phyloP scores from a whole-genome alignment of 2,113 vertebrate genomes.

The Bothrops jararaca region DNA sequence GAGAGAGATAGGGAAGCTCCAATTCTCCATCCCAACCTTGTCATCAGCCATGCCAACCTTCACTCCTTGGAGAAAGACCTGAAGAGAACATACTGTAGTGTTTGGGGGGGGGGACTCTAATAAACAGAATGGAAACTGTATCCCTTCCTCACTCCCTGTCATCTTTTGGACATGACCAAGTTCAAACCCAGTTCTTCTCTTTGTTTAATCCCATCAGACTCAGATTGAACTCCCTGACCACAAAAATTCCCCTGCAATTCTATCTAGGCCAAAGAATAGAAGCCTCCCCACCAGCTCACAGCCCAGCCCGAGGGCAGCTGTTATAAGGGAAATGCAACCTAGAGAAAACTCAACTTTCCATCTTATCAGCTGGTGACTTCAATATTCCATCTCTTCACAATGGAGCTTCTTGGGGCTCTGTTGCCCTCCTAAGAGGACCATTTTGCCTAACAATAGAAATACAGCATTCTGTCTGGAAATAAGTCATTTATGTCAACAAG shows the following conservation, averaged over 20 bases:
- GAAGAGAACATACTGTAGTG: neutral
- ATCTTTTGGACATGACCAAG: neutral
- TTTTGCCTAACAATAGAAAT: neutral
- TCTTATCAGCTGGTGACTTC: neutral
- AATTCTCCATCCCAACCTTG: neutral
- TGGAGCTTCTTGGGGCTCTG: neutral
- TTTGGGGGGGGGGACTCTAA: neutral
- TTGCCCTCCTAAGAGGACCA: neutral
- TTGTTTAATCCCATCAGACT: neutral
- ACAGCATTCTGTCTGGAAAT: neutral
- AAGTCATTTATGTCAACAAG: neutral
- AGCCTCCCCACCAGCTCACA: neutral
- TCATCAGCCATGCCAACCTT: neutral
- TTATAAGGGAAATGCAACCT: neutral
- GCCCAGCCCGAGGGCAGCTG: neutral
- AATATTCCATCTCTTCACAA: neutral
- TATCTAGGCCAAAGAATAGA: neutral
- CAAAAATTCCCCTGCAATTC: neutral
- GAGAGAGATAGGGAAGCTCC: neutral
- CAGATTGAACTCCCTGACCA: neutral
- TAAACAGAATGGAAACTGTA: neutral
- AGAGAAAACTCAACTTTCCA: neutral
- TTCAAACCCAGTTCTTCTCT: neutral
- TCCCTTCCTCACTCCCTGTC: neutral
- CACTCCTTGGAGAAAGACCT: neutral